These are phyloP conservation scores for Allygus modestus DNA, from an alignment of 2,888 invertebrate genomes.

Conservation along the genomic window DNA sequence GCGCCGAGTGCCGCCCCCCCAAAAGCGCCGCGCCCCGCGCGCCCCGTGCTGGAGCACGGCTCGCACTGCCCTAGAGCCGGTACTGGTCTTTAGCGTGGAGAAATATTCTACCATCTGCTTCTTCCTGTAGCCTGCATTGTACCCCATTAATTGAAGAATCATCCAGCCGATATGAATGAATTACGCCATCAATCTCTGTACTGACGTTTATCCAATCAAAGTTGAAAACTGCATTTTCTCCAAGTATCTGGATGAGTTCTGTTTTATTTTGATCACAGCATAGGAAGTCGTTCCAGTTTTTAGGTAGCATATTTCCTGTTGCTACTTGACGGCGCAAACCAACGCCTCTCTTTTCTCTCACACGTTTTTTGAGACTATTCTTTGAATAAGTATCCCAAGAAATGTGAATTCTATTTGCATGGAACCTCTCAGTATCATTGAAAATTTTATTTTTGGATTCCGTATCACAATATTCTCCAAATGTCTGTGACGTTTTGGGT, in stretches of 20 bases:
- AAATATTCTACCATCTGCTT: slow-evolving; percentile 18
- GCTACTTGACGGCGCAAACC: not conserved
- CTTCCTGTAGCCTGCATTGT: slow-evolving; percentile 26
- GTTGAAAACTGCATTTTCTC: slow-evolving; percentile 18
- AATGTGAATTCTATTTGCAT: not conserved
- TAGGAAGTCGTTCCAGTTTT: slow-evolving; percentile 9
- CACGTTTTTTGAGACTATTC: not conserved
- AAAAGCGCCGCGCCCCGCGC: too few species aligned
- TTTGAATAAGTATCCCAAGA: slow-evolving; percentile 3
- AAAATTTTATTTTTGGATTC: not conserved
- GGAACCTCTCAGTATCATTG: slow-evolving; percentile 8
- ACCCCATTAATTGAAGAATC: slow-evolving; percentile 39
- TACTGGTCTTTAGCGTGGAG: slow-evolving; percentile 27
- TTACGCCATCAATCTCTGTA: not conserved
- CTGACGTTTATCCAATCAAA: not conserved
- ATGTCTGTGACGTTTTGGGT: not conserved
- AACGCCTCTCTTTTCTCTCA: slow-evolving; percentile 11
- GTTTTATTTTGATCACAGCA: slow-evolving; percentile 29
- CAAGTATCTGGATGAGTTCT: slow-evolving; percentile 11
- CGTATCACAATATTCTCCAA: not conserved
- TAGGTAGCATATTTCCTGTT: not conserved
- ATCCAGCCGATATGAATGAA: not conserved
- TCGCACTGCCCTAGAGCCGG: too few species aligned
- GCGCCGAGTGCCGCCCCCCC: too few species aligned
- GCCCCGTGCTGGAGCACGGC: slow-evolving; percentile 12